Conservation (phyloP, 2,888 invertebrate genomes). For the Tachina lurida region DNA sequence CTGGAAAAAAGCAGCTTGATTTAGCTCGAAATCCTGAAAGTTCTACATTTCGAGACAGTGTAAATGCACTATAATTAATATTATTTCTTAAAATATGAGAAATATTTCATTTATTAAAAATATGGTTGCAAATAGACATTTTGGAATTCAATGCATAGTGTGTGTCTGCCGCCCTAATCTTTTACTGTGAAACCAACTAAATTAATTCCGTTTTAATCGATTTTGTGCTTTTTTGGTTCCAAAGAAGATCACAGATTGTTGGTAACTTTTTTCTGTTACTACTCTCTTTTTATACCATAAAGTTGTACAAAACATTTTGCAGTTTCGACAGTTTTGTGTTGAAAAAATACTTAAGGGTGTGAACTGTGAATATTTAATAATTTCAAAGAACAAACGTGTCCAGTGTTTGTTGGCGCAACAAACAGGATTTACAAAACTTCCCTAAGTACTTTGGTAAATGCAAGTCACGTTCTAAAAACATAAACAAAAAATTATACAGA, state of each 20-base stretch:
- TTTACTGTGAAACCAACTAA: no score
- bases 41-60: no score
- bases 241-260: conserved; percentile 1
- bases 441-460: conserved; percentile 20
- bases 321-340: neutral
- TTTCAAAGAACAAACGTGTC: conserved; percentile 24
- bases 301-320: conserved; percentile 4
- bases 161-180: no score
- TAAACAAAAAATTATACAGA: neutral
- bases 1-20: no score
- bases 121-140: neutral
- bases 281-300: conserved; percentile 9
- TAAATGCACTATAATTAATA: no score
- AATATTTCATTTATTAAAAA: no score
- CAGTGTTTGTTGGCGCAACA: conserved; percentile 21
- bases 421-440: conserved; percentile 18
- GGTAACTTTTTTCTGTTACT: neutral
- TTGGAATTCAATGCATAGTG: neutral
- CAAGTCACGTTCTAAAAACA: conserved; percentile 61
- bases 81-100: no score
- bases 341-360: conserved; percentile 12
- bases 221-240: neutral
- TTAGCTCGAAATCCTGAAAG: no score
- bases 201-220: conserved; percentile 19
- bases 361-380: conserved; percentile 54